Evolutionary conservation across 2,797 vertebrate species (phyloP).

Genomic region (Enteromius viviparus): DNA sequence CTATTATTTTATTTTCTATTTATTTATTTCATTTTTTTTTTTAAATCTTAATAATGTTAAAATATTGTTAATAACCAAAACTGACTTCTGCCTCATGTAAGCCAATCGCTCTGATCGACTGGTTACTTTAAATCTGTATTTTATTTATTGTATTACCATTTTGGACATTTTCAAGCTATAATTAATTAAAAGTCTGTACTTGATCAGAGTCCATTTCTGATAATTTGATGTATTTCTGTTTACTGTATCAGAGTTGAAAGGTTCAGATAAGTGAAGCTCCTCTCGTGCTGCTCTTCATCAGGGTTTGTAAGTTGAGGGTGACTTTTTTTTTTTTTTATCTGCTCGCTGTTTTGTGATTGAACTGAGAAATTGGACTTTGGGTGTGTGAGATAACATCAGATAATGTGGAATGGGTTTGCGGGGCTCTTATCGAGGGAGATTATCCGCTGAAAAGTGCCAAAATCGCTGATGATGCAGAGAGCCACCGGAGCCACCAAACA

Average conservation of each 20-base stretch:
- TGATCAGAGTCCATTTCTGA: background rate
- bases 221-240: background rate
- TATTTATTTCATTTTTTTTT: background rate
- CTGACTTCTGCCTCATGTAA: background rate
- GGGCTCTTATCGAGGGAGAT: conserved; percentile 52
- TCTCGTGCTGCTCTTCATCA: conserved; percentile 4
- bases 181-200: background rate
- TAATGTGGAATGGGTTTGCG: conserved; percentile 51
- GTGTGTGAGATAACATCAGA: conserved; percentile 63
- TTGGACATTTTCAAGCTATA: background rate
- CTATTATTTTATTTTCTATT: no score
- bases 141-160: background rate
- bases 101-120: no score
- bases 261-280: background rate
- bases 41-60: background rate
- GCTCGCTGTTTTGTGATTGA: conserved; percentile 64
- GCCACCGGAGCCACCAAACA: background rate
- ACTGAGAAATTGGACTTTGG: conserved; percentile 53
- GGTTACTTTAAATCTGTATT: no score
- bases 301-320: conserved; percentile 23
- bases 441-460: conserved; percentile 52
- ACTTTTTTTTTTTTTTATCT: conserved; percentile 31
- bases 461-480: conserved; percentile 36
- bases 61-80: background rate
- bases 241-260: background rate